These are phyloP conservation scores for Vidua macroura DNA, from an alignment of 2,113 vertebrate species.

Conservation along the genomic window DNA sequence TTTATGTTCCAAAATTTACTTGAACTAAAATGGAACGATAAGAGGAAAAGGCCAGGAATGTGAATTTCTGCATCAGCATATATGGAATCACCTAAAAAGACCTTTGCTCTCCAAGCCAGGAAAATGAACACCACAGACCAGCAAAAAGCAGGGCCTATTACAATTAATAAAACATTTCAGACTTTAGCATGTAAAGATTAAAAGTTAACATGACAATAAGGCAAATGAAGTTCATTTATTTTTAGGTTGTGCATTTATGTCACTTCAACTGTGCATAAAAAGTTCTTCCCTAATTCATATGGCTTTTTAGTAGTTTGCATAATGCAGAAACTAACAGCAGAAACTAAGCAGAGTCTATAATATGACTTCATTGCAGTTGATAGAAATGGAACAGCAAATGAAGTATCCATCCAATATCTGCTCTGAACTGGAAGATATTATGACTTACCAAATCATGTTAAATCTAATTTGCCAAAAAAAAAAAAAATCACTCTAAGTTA, in stretches of 20 bases:
- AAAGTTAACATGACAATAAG: slow-evolving; percentile 41
- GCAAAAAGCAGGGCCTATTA: not conserved
- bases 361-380: slow-evolving; percentile 2
- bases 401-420: slow-evolving; percentile 11
- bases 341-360: not conserved
- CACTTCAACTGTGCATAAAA: slow-evolving; percentile 42
- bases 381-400: not conserved
- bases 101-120: not conserved
- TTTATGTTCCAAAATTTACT: not conserved
- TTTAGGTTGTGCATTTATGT: slow-evolving; percentile 6
- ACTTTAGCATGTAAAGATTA: not conserved
- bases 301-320: slow-evolving; percentile 47
- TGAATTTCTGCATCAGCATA: not conserved
- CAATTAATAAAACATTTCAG: slow-evolving; percentile 44
- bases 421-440: slow-evolving; percentile 27
- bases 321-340: slow-evolving; percentile 13
- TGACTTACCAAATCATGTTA: slow-evolving; percentile 21
- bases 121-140: not conserved
- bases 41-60: not conserved
- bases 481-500: not conserved
- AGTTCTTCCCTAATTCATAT: slow-evolving; percentile 38
- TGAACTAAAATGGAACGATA: accelerated
- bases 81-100: not conserved
- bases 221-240: slow-evolving; percentile 33
- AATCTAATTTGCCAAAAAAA: slow-evolving; percentile 6